These are phyloP conservation scores for Gymnothorax reevesii DNA, from an alignment of 2,797 vertebrate genomes.

Conservation along the genomic window DNA sequence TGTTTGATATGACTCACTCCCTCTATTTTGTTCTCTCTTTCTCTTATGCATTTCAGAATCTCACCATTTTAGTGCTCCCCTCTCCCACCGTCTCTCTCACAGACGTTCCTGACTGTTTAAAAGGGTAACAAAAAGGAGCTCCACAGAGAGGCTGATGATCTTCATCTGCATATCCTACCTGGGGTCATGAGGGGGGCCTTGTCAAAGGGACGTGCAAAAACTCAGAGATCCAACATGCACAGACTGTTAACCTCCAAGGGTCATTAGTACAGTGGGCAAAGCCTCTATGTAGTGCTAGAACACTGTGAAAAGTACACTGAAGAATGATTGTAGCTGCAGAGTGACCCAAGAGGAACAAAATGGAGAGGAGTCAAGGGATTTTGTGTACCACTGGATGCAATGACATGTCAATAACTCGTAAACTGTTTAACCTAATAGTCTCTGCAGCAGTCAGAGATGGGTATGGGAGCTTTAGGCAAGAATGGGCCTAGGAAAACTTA, in stretches of 20 bases:
- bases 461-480: background rate
- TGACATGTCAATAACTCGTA: background rate
- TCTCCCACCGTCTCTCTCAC: background rate
- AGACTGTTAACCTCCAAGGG: background rate
- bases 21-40: conserved; percentile 1
- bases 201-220: background rate
- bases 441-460: conserved; percentile 11
- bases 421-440: conserved; percentile 6
- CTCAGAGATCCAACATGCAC: background rate
- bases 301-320: background rate
- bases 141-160: background rate
- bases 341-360: background rate
- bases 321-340: background rate
- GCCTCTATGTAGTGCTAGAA: background rate
- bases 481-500: background rate
- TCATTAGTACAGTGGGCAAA: background rate
- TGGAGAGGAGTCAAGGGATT: background rate
- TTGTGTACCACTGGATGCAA: background rate
- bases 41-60: background rate
- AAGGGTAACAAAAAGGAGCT: background rate
- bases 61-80: background rate
- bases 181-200: background rate
- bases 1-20: conserved; percentile 18
- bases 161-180: background rate
- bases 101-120: no score